Evolutionary conservation across 2,888 invertebrate genomes (phyloP).

Genomic region (Iphiclides podalirius): DNA sequence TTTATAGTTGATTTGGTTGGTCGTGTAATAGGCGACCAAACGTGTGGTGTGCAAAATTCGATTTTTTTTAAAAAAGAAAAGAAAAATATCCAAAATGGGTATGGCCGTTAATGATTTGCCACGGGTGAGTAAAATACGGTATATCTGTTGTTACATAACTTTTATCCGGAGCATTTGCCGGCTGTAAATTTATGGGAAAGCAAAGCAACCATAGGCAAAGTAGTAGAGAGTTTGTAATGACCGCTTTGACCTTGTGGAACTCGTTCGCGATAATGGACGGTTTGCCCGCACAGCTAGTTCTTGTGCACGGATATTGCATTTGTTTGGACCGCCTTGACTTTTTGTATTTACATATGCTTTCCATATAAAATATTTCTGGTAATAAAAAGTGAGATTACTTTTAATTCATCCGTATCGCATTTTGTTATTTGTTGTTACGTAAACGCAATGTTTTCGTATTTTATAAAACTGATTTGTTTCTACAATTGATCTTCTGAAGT

Average conservation of each 20-base stretch:
- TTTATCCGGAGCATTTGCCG: slow-evolving; percentile 42
- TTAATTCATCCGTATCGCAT: too few species aligned
- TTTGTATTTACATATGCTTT: background rate
- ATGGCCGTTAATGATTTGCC: slow-evolving; percentile 69
- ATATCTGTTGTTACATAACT: slow-evolving; percentile 30
- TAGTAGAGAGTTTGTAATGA: slow-evolving; percentile 67
- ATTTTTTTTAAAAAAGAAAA: slow-evolving; percentile 32
- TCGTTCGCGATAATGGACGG: slow-evolving; percentile 70
- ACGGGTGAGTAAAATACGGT: slow-evolving; percentile 51
- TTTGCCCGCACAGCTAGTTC: slow-evolving; percentile 47
- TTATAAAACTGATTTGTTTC: too few species aligned
- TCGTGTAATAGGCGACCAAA: slow-evolving; percentile 53
- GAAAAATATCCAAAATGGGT: slow-evolving; percentile 57
- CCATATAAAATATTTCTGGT: background rate
- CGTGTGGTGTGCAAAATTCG: slow-evolving; percentile 41
- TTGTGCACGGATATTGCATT: slow-evolving; percentile 48
- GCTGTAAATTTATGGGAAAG: slow-evolving; percentile 67
- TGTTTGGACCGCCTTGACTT: slow-evolving; percentile 22
- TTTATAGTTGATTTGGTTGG: slow-evolving; percentile 62
- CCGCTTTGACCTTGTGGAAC: slow-evolving; percentile 80
- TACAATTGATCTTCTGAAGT: too few species aligned
- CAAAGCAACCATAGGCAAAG: slow-evolving; percentile 59
- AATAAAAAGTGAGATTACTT: too few species aligned
- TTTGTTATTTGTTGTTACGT: background rate
- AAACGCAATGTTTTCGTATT: too few species aligned